phyloP scores from a whole-genome alignment of 2,797 vertebrate genomes.

The Spinibarbus caldwelli region DNA sequence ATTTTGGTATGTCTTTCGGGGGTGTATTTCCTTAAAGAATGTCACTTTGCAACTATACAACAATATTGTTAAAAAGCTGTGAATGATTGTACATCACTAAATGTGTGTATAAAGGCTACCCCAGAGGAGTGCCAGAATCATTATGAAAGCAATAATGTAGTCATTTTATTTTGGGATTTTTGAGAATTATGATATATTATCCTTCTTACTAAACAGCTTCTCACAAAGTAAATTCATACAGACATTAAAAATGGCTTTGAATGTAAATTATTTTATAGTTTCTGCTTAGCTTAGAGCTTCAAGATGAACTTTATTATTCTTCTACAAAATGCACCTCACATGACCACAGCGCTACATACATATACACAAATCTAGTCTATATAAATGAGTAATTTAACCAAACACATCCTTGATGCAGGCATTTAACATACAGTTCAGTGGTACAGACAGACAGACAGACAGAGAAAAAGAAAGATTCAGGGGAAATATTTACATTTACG shows the following conservation, averaged over 20 bases:
- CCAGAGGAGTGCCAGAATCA: not conserved
- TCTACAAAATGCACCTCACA: too few relatives aligned
- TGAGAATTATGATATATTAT: not conserved
- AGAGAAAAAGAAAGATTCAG: not conserved
- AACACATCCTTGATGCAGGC: not conserved
- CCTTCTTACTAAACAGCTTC: not conserved
- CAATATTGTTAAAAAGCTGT: not conserved
- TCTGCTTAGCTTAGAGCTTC: too few relatives aligned
- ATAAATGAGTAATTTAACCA: not conserved
- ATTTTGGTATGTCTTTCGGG: conserved; percentile 1
- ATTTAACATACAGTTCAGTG: not conserved
- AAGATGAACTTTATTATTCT: too few relatives aligned
- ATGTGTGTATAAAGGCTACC: not conserved
- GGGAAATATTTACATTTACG: not conserved
- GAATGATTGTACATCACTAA: too few relatives aligned
- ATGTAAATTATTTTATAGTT: not conserved
- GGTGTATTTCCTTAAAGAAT: conserved; percentile 12
- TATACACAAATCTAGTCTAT: not conserved
- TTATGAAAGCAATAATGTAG: too few relatives aligned
- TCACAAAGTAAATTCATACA: not conserved
- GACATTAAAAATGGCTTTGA: not conserved
- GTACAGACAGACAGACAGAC: not conserved
- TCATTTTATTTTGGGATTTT: not conserved
- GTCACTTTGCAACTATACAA: not conserved
- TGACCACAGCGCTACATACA: not conserved